These are phyloP conservation scores for Neocrepidodera transversa DNA, from an alignment of 2,888 invertebrate species.

Conservation along the genomic window DNA sequence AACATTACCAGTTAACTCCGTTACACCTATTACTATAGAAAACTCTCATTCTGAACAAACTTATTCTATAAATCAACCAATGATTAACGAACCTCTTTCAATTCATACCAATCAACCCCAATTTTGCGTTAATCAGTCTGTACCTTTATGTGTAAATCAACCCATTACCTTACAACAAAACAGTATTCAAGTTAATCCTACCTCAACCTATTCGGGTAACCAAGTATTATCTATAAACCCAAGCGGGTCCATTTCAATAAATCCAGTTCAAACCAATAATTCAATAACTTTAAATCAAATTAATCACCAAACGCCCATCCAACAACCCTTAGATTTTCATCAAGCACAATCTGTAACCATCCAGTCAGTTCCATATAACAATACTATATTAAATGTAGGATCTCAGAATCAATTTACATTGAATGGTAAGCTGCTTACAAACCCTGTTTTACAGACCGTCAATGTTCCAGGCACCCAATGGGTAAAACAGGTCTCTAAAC, in stretches of 20 bases:
- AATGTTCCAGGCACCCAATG: constrained; percentile 52
- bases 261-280: constrained; percentile 35
- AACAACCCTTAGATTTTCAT: constrained; percentile 49
- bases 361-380: constrained; percentile 52
- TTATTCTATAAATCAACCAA: constrained; percentile 41
- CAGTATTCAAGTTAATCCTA: constrained; percentile 38
- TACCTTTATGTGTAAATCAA: constrained; percentile 52
- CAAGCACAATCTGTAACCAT: constrained; percentile 53
- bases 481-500: constrained; percentile 51
- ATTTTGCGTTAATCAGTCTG: constrained; percentile 51
- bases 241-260: constrained; percentile 35
- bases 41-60: constrained; percentile 37
- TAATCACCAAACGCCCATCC: constrained; percentile 41
- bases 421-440: constrained; percentile 52
- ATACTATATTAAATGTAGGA: constrained; percentile 52
- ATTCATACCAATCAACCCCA: constrained; percentile 41
- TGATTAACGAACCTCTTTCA: constrained; percentile 41
- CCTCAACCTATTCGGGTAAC: constrained; percentile 34
- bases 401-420: constrained; percentile 52
- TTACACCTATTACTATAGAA: constrained; percentile 38
- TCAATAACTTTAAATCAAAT: constrained; percentile 46
- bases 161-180: constrained; percentile 42
- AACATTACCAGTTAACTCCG: constrained; percentile 41
- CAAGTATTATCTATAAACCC: constrained; percentile 38
- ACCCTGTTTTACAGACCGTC: constrained; percentile 44